phyloP scores from a whole-genome alignment of 53 echinoderm and acorn worm species.

The Crossaster papposus region DNA sequence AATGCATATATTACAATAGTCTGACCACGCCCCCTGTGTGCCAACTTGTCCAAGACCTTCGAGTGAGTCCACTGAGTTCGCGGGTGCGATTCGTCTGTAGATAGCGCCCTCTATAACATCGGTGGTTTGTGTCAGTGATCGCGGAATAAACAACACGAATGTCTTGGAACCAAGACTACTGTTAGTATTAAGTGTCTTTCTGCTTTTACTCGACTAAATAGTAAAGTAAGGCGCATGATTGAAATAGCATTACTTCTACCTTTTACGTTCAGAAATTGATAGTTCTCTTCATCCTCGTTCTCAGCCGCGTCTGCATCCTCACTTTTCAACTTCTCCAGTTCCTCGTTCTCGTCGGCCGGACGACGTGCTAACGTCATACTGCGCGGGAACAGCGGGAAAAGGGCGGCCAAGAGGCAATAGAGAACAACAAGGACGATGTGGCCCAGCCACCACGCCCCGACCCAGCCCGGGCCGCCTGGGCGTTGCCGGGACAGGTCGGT shows the following conservation, averaged over 20 bases:
- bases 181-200: too few species aligned
- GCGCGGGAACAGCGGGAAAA: constrained; percentile 9
- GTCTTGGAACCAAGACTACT: too few species aligned
- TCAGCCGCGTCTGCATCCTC: neutral
- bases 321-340: neutral
- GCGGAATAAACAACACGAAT: too few species aligned
- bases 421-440: neutral
- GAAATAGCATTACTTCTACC: neutral
- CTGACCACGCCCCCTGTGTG: too few species aligned
- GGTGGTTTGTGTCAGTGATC: too few species aligned
- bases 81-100: too few species aligned
- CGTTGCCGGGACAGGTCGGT: neutral
- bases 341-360: neutral
- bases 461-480: constrained; percentile 12
- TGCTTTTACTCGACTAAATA: too few species aligned
- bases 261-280: neutral
- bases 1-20: too few species aligned
- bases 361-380: neutral
- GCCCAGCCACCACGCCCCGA: constrained; percentile 40
- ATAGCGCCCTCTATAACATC: too few species aligned
- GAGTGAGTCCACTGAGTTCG: too few species aligned
- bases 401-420: neutral
- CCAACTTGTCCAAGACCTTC: too few species aligned
- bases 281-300: neutral
- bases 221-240: too few species aligned